Conservation (phyloP, 2,113 vertebrate species). For the Willisornis vidua region DNA sequence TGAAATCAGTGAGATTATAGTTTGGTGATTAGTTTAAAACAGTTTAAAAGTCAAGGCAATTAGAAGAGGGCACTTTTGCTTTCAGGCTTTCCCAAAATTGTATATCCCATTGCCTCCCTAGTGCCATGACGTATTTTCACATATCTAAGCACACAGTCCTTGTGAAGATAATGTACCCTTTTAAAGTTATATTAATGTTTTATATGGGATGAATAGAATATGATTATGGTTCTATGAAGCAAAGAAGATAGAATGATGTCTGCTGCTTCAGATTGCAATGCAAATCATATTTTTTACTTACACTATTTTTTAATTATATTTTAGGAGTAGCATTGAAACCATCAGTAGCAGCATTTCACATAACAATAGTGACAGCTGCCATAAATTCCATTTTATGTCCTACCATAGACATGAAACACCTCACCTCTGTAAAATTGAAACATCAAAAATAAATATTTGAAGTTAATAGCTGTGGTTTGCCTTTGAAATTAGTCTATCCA, state of each 20-base stretch:
- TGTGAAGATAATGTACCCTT: background rate
- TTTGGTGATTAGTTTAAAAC: background rate
- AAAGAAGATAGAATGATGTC: background rate
- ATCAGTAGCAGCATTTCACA: background rate
- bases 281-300: background rate
- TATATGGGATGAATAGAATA: background rate
- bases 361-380: background rate
- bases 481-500: background rate
- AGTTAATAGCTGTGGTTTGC: background rate
- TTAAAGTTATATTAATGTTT: background rate
- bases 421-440: background rate
- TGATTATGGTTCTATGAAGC: background rate
- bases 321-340: background rate
- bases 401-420: background rate
- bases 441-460: background rate
- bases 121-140: background rate
- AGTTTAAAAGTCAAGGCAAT: background rate
- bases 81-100: fast-evolving
- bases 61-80: background rate
- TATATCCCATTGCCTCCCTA: background rate
- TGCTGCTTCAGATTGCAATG: background rate
- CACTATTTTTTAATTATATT: background rate
- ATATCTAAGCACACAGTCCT: background rate
- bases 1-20: background rate
- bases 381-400: background rate